A percentile compares a stretch with the other conserved stretches of the same genome.
phyloP scores from a whole-genome alignment of 2,888 invertebrate species.

The Poecilus cupreus region DNA sequence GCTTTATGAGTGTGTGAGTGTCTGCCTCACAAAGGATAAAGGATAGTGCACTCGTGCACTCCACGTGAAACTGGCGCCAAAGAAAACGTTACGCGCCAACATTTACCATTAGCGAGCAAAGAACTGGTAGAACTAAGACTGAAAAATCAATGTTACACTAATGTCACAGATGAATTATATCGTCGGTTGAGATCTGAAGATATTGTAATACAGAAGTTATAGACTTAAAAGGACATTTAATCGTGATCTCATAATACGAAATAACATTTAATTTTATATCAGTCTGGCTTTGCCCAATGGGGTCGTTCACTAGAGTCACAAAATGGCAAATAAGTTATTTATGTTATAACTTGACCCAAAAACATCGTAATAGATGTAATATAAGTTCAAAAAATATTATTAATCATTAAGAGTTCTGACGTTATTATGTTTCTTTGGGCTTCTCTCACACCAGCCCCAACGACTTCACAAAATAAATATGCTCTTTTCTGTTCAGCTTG shows the following conservation, averaged over 20 bases:
- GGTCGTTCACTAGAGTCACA: too few species aligned
- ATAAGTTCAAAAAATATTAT: too few species aligned
- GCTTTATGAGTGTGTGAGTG: neutral
- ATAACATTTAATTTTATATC: too few species aligned
- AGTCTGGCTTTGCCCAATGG: too few species aligned
- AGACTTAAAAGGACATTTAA: neutral
- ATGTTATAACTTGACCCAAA: too few species aligned
- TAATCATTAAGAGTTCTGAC: too few species aligned
- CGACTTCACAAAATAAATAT: too few species aligned
- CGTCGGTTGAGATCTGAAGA: neutral
- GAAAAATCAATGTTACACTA: neutral
- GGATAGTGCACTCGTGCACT: constrained; percentile 21
- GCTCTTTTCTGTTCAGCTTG: too few species aligned
- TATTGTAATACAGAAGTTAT: neutral
- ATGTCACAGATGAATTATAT: neutral
- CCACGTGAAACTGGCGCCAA: constrained; percentile 39
- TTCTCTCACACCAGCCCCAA: too few species aligned
- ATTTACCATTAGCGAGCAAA: neutral
- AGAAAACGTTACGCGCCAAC: neutral
- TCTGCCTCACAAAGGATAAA: constrained; percentile 7
- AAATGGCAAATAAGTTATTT: too few species aligned
- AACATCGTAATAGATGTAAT: too few species aligned
- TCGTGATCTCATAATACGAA: neutral
- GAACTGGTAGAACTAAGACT: neutral
- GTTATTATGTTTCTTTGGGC: too few species aligned